These are phyloP conservation scores for Enoplosus armatus DNA, from an alignment of 2,797 vertebrate species.

Conservation along the genomic window DNA sequence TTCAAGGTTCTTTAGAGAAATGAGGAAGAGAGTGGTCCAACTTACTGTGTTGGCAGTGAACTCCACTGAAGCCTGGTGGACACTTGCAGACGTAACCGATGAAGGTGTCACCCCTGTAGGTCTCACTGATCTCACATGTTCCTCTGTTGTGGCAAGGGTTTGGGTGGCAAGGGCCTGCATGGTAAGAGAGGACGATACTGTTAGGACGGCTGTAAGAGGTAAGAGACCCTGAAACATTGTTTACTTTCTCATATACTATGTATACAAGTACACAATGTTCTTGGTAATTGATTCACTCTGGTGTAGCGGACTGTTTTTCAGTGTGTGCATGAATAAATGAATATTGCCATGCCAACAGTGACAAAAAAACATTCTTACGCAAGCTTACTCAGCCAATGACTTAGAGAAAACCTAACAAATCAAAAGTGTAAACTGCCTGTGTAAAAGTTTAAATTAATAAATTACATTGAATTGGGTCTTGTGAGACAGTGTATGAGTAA, in stretches of 20 bases:
- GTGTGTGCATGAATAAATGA: constrained; percentile 15
- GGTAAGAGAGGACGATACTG: constrained; percentile 19
- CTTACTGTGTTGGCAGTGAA: constrained; percentile 99
- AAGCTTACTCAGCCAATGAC: background rate
- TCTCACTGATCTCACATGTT: constrained; percentile 95
- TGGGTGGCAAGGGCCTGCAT: constrained; percentile 93
- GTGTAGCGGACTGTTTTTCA: constrained; percentile 1
- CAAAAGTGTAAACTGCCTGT: background rate
- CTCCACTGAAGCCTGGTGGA: constrained; percentile 92
- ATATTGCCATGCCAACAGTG: background rate
- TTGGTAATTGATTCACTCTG: constrained; percentile 21
- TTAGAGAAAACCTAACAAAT: constrained; percentile 15
- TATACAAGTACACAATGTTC: constrained; percentile 19
- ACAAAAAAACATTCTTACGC: constrained; percentile 3
- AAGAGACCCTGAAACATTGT: no score
- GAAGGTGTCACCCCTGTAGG: constrained; percentile 96
- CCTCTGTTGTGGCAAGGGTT: constrained; percentile 99
- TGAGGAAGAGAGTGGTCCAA: constrained; percentile 32
- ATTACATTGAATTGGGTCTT: constrained; percentile 8
- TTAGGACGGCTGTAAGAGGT: no score
- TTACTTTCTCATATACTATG: constrained; percentile 12
- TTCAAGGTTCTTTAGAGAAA: constrained; percentile 4
- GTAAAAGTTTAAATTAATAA: constrained; percentile 35
- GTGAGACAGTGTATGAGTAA: constrained; percentile 15
- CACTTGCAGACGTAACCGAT: constrained; percentile 98